Percentiles rank a stretch among this genome's conserved stretches.
These are phyloP conservation scores for Notechis scutatus DNA, from an alignment of 2,113 vertebrate genomes.

Conservation along the genomic window DNA sequence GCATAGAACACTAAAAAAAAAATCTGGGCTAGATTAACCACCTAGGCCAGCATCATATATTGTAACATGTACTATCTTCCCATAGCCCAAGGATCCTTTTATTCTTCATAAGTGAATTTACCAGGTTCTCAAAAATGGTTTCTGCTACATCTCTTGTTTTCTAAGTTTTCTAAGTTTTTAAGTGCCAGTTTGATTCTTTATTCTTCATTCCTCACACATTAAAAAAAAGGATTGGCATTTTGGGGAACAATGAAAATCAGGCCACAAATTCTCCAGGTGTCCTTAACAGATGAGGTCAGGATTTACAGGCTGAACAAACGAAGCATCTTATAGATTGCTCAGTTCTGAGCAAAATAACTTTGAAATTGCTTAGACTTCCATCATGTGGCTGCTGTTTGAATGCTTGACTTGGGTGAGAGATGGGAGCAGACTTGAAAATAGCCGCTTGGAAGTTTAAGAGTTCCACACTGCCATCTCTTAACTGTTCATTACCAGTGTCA, in stretches of 20 bases:
- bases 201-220: background rate
- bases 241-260: background rate
- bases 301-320: background rate
- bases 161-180: background rate
- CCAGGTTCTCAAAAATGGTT: background rate
- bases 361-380: background rate
- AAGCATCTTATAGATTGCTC: background rate
- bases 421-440: background rate
- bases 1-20: background rate
- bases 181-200: background rate
- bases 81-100: background rate
- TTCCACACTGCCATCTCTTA: background rate
- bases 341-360: background rate
- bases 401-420: background rate
- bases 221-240: background rate
- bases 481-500: background rate
- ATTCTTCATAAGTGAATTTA: background rate
- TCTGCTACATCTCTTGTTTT: background rate
- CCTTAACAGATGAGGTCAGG: background rate
- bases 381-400: background rate
- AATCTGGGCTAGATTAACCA: background rate
- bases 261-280: background rate
- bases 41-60: background rate
- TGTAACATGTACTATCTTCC: background rate
- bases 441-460: background rate